Conservation (phyloP, 2,888 invertebrate genomes). For the Campoplex capitator region DNA sequence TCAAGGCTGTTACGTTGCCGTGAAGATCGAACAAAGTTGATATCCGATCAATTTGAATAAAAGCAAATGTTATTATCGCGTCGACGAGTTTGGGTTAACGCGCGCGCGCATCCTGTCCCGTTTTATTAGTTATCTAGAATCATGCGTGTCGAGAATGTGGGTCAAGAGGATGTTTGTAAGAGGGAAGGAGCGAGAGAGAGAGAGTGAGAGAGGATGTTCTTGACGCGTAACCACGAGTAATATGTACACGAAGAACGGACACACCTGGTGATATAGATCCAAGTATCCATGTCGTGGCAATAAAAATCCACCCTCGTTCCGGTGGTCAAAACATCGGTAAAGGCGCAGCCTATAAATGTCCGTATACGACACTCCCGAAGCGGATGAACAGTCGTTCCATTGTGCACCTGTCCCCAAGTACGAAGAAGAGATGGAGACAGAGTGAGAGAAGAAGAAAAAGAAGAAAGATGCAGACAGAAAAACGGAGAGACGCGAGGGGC, state of each 20-base stretch:
- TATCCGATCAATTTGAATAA: conserved; percentile 45
- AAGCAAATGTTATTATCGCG: not conserved
- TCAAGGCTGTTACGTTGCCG: conserved; percentile 21
- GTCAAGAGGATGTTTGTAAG: conserved; percentile 57
- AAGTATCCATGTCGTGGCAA: conserved; percentile 54
- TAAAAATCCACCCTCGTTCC: conserved; percentile 63
- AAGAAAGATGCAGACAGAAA: not conserved
- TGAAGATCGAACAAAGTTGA: conserved; percentile 35
- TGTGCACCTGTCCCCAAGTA: conserved; percentile 45
- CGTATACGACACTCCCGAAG: not conserved
- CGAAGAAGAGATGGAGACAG: not conserved
- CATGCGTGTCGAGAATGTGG: conserved; percentile 51
- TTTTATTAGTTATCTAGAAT: conserved; percentile 50
- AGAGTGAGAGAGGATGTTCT: not conserved
- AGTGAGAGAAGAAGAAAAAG: not conserved
- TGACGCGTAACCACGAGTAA: not conserved
- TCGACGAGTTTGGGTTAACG: conserved; percentile 47
- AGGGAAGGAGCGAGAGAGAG: not conserved
- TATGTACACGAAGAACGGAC: not conserved
- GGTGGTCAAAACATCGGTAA: conserved; percentile 6
- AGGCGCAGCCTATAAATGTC: conserved; percentile 15
- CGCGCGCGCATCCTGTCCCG: not conserved
- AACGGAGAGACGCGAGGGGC: not conserved
- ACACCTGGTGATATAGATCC: conserved; percentile 67
- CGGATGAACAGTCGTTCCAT: conserved; percentile 16